Conservation (phyloP, 2,113 vertebrate genomes). For the Melierax canorus region DNA sequence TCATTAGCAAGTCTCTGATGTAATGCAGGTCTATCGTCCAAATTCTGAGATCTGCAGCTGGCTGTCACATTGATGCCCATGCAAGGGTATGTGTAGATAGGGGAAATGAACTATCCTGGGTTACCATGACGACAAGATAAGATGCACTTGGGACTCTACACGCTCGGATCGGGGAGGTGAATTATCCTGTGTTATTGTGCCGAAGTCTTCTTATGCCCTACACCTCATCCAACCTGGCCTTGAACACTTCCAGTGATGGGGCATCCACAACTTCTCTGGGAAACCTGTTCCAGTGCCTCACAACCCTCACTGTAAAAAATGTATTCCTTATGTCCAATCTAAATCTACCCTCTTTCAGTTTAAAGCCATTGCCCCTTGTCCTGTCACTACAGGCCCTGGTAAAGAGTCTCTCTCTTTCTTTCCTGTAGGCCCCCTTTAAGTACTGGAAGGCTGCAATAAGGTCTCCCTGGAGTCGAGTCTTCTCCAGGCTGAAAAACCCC, state of each 20-base stretch:
- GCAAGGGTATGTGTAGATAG: not conserved
- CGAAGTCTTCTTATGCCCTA: not conserved
- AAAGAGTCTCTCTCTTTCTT: not conserved
- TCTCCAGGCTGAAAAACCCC: not conserved
- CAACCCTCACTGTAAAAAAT: not conserved
- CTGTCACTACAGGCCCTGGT: not conserved
- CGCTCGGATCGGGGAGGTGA: not conserved
- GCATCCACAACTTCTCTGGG: not conserved
- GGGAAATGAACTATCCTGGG: not conserved
- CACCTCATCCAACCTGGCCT: not conserved
- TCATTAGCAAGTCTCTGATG: not conserved
- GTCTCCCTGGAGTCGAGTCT: not conserved
- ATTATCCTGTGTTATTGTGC: not conserved
- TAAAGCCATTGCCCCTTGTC: not conserved
- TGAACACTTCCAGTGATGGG: not conserved
- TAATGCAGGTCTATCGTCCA: not conserved
- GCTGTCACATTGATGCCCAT: accelerated
- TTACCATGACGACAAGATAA: not conserved
- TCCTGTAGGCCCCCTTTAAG: not conserved
- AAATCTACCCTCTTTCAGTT: not conserved
- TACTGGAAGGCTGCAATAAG: not conserved
- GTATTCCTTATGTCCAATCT: not conserved
- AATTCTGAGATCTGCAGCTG: not conserved
- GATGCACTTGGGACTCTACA: not conserved
- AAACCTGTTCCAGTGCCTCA: not conserved